Conservation (phyloP, 2,797 vertebrate species). For the Sebastes minor region DNA sequence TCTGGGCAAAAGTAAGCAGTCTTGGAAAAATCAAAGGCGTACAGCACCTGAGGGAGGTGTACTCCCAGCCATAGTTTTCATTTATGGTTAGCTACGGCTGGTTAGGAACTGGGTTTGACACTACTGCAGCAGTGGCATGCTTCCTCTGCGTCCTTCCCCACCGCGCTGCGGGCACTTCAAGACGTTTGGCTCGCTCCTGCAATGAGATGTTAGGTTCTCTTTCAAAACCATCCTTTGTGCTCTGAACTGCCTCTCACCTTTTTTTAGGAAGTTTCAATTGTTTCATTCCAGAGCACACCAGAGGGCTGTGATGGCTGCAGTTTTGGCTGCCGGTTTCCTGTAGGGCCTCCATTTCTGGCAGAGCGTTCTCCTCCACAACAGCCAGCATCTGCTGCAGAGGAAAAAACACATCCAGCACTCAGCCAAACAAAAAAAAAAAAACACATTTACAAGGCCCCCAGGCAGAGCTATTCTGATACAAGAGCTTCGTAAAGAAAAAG, state of each 20-base stretch:
- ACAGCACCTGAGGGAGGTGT: slow-evolving; percentile 69
- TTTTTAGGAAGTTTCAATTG: slow-evolving; percentile 47
- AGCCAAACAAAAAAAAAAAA: slow-evolving; percentile 24
- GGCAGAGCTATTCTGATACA: slow-evolving; percentile 46
- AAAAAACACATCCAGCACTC: slow-evolving; percentile 25
- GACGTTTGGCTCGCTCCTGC: slow-evolving; percentile 1
- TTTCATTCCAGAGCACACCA: slow-evolving; percentile 54
- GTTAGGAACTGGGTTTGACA: slow-evolving; percentile 61
- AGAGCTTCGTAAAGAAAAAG: slow-evolving; percentile 20
- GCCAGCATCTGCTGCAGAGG: slow-evolving; percentile 37
- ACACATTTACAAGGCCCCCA: slow-evolving; percentile 41
- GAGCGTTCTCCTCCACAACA: slow-evolving; percentile 8
- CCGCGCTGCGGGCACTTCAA: slow-evolving; percentile 37
- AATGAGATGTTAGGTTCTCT: slow-evolving; percentile 30
- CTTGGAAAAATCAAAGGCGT: slow-evolving; percentile 63
- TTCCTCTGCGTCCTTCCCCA: slow-evolving; percentile 50
- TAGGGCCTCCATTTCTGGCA: slow-evolving; percentile 49
- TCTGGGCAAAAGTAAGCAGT: slow-evolving; percentile 61
- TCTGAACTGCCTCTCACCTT: slow-evolving; percentile 61
- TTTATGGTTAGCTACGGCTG: slow-evolving; percentile 58
- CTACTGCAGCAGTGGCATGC: slow-evolving; percentile 28
- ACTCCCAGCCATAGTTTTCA: slow-evolving; percentile 64
- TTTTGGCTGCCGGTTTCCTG: slow-evolving; percentile 50
- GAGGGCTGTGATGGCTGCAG: slow-evolving; percentile 47
- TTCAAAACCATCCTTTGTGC: slow-evolving; percentile 39